Conservation (phyloP, 2,113 vertebrate species). For the Pagrus major region DNA sequence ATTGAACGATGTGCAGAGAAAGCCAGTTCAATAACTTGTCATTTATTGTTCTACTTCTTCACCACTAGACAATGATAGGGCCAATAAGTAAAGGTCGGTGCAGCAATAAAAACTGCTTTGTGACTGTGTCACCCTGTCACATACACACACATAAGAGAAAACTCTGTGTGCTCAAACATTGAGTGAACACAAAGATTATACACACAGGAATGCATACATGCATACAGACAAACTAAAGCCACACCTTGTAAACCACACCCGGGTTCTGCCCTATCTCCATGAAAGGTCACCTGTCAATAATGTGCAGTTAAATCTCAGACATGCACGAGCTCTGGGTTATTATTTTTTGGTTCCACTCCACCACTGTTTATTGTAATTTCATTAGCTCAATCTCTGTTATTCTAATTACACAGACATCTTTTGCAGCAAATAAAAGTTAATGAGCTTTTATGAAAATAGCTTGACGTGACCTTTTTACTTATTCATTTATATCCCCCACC, state of each 20-base stretch:
- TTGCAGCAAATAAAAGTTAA: slow-evolving; percentile 80
- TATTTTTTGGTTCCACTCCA: slow-evolving; percentile 68
- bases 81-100: slow-evolving; percentile 41
- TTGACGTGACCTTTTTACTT: slow-evolving; percentile 81
- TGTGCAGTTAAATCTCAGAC: slow-evolving; percentile 51
- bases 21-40: slow-evolving; percentile 37
- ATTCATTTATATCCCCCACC: slow-evolving; percentile 64
- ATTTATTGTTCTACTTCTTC: slow-evolving; percentile 31
- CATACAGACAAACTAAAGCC: slow-evolving; percentile 6
- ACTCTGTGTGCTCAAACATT: not conserved
- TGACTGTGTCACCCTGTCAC: not conserved
- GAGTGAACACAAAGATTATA: not conserved
- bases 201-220: not conserved
- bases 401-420: slow-evolving; percentile 80
- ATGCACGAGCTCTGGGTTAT: slow-evolving; percentile 52
- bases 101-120: slow-evolving; percentile 21
- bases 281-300: slow-evolving; percentile 76
- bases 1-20: slow-evolving; percentile 10
- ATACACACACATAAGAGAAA: not conserved
- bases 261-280: slow-evolving; percentile 55
- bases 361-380: slow-evolving; percentile 74
- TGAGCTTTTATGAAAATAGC: slow-evolving; percentile 82
- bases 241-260: slow-evolving; percentile 9
- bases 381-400: slow-evolving; percentile 80
- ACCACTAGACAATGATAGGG: slow-evolving; percentile 14